A percentile compares a stretch with the other conserved stretches of the same genome.
These are phyloP conservation scores for Pongo abelii DNA, from an alignment of 2,113 vertebrate genomes.

Conservation along the genomic window DNA sequence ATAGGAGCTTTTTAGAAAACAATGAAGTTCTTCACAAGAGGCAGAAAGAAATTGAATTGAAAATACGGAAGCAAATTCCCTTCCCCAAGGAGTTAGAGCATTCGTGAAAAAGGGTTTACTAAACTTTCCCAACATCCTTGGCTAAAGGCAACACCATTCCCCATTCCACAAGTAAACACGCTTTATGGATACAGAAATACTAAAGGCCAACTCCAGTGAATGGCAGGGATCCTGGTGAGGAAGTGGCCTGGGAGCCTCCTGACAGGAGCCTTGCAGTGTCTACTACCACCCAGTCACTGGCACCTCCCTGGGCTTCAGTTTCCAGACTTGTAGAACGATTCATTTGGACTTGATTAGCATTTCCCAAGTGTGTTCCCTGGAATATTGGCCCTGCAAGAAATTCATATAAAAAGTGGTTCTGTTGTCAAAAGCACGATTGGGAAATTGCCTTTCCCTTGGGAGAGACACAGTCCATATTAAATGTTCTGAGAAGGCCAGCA, in stretches of 20 bases:
- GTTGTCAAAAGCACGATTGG: background rate
- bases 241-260: background rate
- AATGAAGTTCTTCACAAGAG: background rate
- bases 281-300: background rate
- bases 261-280: background rate
- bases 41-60: background rate
- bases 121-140: background rate
- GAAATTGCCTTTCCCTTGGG: background rate
- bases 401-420: background rate
- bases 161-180: background rate
- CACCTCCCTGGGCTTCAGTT: background rate
- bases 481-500: background rate
- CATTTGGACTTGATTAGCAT: background rate
- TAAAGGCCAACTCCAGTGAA: background rate
- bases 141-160: background rate
- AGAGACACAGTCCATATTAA: background rate
- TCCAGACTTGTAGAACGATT: background rate
- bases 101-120: background rate
- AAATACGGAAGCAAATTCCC: slow-evolving; percentile 13
- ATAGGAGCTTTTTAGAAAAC: background rate
- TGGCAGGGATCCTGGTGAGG: background rate
- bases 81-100: background rate
- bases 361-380: background rate
- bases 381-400: background rate
- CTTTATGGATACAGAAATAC: background rate